A percentile compares a stretch with the other conserved stretches of the same genome.
These are phyloP conservation scores for Poecilia latipinna DNA, from an alignment of 2,113 vertebrate genomes.

Conservation along the genomic window DNA sequence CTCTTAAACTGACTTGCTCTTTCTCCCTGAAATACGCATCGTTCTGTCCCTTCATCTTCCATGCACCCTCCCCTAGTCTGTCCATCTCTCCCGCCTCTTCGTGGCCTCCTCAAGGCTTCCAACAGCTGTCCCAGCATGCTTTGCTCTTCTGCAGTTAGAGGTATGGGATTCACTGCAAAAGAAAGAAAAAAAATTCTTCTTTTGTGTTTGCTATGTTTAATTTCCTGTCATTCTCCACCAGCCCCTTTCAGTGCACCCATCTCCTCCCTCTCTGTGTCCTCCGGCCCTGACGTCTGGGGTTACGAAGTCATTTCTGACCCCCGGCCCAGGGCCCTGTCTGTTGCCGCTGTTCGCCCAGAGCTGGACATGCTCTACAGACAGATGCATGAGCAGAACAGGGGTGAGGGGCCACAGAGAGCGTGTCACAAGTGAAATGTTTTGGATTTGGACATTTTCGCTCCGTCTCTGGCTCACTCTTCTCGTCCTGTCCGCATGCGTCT, in stretches of 20 bases:
- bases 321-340: conserved; percentile 68
- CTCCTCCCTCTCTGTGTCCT: conserved; percentile 63
- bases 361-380: conserved; percentile 69
- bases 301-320: conserved; percentile 61
- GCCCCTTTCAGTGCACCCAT: conserved; percentile 79
- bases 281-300: conserved; percentile 67
- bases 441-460: not conserved
- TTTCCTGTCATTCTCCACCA: conserved; percentile 75
- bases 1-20: not conserved
- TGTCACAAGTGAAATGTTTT: not conserved
- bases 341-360: conserved; percentile 69
- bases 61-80: conserved; percentile 64
- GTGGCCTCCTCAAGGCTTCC: conserved; percentile 74
- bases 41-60: conserved; percentile 53
- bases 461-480: not conserved
- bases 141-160: conserved; percentile 63
- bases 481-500: conserved; percentile 6
- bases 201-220: conserved; percentile 23
- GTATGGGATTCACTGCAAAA: conserved; percentile 42
- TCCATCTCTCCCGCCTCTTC: conserved; percentile 65
- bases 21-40: not conserved
- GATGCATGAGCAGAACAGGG: conserved; percentile 72
- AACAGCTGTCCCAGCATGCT: conserved; percentile 77
- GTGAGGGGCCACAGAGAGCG: conserved; percentile 55
- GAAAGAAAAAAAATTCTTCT: conserved; percentile 11